Percentiles rank a stretch among this genome's conserved stretches.
These are phyloP conservation scores for Caenorhabditis drosophilae DNA, from an alignment of 2,888 invertebrate species.

Conservation along the genomic window DNA sequence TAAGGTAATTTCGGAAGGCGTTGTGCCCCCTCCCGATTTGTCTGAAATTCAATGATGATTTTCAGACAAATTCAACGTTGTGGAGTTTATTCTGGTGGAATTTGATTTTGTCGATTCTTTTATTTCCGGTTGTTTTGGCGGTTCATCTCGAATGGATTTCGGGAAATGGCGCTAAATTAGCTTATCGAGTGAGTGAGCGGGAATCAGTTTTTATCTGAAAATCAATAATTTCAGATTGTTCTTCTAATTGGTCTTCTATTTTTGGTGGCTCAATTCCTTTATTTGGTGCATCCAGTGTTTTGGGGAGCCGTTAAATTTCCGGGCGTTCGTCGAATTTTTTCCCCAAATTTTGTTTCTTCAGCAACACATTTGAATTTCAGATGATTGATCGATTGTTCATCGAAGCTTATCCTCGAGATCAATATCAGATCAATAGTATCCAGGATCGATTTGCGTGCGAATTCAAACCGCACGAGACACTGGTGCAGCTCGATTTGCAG, in stretches of 20 bases:
- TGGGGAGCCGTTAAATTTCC: slow-evolving; percentile 59
- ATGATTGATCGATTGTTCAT: slow-evolving; percentile 62
- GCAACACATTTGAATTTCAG: slow-evolving; percentile 9
- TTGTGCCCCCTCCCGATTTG: not conserved
- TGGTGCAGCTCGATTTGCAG: slow-evolving; percentile 54
- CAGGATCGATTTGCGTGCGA: slow-evolving; percentile 55
- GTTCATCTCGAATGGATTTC: slow-evolving; percentile 46
- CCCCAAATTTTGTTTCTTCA: not conserved
- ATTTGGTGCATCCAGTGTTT: slow-evolving; percentile 61
- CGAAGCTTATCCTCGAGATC: slow-evolving; percentile 55
- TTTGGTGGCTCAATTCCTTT: slow-evolving; percentile 58
- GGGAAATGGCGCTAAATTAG: slow-evolving; percentile 54
- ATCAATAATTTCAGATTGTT: slow-evolving; percentile 35
- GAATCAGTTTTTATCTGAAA: not conserved
- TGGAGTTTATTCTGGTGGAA: slow-evolving; percentile 57
- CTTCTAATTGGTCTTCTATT: slow-evolving; percentile 55
- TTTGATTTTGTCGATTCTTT: slow-evolving; percentile 42
- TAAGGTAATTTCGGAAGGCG: slow-evolving; percentile 22
- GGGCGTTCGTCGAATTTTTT: no score
- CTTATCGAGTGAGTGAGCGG: slow-evolving; percentile 45
- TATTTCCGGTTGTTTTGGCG: slow-evolving; percentile 43
- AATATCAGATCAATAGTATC: slow-evolving; percentile 51
- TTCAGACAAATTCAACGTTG: slow-evolving; percentile 50
- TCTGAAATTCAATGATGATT: not conserved
- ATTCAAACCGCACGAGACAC: slow-evolving; percentile 50